Conservation (phyloP, 2,113 vertebrate species). For the Pycnonotus jocosus region DNA sequence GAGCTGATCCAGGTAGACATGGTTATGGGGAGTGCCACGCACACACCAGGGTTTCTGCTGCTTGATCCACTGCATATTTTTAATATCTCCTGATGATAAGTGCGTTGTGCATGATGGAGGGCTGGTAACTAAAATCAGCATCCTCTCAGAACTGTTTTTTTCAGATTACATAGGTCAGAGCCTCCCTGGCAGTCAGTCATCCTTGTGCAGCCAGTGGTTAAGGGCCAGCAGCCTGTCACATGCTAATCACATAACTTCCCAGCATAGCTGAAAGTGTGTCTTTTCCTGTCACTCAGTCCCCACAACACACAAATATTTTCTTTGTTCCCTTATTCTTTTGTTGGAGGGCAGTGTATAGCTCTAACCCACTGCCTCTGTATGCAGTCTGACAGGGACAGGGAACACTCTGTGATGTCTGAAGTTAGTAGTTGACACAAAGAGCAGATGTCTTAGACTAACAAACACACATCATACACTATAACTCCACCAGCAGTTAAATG, state of each 20-base stretch:
- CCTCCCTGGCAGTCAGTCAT: conserved; percentile 25
- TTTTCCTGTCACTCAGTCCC: background rate
- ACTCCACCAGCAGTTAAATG: conserved; percentile 62
- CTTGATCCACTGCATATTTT: conserved; percentile 4
- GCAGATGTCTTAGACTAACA: conserved; percentile 81
- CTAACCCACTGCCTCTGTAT: conserved; percentile 38
- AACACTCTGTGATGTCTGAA: conserved; percentile 51
- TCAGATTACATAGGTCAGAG: conserved; percentile 15
- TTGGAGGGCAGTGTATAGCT: background rate
- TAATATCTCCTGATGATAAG: background rate
- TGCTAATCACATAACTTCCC: conserved; percentile 37
- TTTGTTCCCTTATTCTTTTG: conserved; percentile 48
- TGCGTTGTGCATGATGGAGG: background rate
- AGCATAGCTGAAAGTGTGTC: background rate
- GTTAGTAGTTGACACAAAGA: conserved; percentile 73
- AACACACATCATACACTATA: conserved; percentile 62
- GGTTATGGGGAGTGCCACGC: background rate
- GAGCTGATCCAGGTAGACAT: background rate
- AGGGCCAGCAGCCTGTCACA: background rate
- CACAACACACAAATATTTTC: conserved; percentile 50
- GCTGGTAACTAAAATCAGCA: conserved; percentile 10
- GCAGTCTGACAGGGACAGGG: conserved; percentile 40
- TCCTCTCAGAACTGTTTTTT: conserved; percentile 20
- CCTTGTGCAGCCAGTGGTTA: background rate
- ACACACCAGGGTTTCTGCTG: background rate